Evolutionary conservation across 2,888 invertebrate genomes (phyloP).

Genomic region (Anarsia innoxiella): DNA sequence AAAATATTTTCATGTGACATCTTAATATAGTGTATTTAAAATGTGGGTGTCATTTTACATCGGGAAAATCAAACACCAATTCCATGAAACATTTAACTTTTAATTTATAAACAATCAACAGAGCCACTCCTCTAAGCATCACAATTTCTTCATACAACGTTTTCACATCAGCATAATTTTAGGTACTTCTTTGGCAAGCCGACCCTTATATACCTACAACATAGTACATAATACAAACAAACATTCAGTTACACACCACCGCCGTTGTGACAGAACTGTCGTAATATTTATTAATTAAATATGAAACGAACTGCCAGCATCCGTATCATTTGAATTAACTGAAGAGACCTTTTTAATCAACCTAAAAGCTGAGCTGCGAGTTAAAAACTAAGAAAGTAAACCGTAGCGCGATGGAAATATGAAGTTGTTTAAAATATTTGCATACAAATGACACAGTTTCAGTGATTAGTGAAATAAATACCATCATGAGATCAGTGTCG

Average conservation of each 20-base stretch:
- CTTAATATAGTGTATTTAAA: too few species aligned
- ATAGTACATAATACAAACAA: too few species aligned
- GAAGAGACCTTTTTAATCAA: constrained; percentile 21
- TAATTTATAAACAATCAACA: constrained; percentile 66
- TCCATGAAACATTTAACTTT: constrained; percentile 33
- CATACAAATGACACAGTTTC: neutral
- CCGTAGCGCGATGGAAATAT: neutral
- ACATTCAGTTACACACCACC: too few species aligned
- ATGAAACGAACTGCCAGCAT: constrained; percentile 17
- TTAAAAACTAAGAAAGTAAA: constrained; percentile 8
- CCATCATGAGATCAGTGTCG: constrained; percentile 24
- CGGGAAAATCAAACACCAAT: constrained; percentile 18
- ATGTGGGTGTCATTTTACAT: neutral
- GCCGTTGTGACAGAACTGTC: too few species aligned
- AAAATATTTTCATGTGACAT: too few species aligned
- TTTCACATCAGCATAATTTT: constrained; percentile 31
- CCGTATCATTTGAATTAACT: constrained; percentile 6
- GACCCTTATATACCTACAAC: constrained; percentile 4
- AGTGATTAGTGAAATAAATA: constrained; percentile 4
- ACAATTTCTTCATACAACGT: constrained; percentile 40
- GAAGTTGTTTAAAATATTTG: neutral
- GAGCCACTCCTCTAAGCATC: constrained; percentile 43
- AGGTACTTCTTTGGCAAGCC: constrained; percentile 44
- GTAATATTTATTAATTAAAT: constrained; percentile 5
- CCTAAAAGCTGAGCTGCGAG: constrained; percentile 23